Base-by-base conservation (phyloP, 2,888 invertebrate species). In the Hirudinaria manillensis region DNA sequence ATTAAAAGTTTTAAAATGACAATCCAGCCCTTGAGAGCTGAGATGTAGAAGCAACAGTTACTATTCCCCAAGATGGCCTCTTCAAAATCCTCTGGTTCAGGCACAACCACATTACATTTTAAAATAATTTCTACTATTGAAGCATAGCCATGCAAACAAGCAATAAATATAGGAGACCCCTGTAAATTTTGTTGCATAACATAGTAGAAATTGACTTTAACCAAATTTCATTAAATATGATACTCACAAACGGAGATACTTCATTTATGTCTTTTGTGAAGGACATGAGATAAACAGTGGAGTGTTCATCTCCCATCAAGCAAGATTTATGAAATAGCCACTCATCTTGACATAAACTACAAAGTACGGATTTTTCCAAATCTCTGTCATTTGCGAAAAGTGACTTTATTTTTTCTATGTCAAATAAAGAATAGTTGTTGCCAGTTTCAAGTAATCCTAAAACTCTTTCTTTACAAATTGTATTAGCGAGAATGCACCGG, bases 121-220 rank as follows among this genome's bases (percentile, higher is more conserved):
- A 68, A 68, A n/a, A 68, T n/a, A 36, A 68, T 68, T 34, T 68
- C 68, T 10, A 68, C 68, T 29, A 68, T 32, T 6, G 68, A 68
- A 7, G 36, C 68, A 68, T 34, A 68, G 34, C 68, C 68, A 34
- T 34, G 36, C 36, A 29, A 16, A 36, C 68, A 68, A n/a, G 68
- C 32, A 34, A 68, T n/a, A n/a, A n/a, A 68, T 36, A 68, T 34
- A 32, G 68, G 34, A 29, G 68, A 34, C 16, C 68, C 68, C 68
- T 68, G 32, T 61, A 24, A n/a, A 29, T 34, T 34, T 68, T 32
- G 21, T n/a, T 34, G 19, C n/a, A 4, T 34, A 4, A 68, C 32
- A 32, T 68, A 34, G 13, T 68, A 2, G 32, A 2, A 68, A n/a
- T 68, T 68, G 2, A 3, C 2, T 32, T 34, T 13, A 34, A n/a